These are phyloP conservation scores for Misgurnus anguillicaudatus DNA, from an alignment of 2,113 vertebrate species.

Conservation along the genomic window DNA sequence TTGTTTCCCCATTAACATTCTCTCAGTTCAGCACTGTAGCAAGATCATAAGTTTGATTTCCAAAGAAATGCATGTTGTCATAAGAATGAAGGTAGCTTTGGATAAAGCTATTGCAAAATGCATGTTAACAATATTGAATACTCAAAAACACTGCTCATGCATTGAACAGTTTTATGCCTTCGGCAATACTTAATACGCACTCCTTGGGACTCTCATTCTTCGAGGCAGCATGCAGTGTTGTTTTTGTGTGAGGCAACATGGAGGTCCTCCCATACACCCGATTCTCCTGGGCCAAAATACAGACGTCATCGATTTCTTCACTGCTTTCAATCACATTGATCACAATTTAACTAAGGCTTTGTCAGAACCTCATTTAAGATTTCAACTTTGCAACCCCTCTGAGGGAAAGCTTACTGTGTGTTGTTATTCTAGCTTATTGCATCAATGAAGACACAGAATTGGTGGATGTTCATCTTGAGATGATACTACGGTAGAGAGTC, in stretches of 20 bases:
- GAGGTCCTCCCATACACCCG: not conserved
- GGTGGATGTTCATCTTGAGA: not conserved
- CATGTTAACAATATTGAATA: not conserved
- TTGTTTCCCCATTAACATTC: not conserved
- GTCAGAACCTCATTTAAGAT: slow-evolving; percentile 12
- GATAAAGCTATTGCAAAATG: not conserved
- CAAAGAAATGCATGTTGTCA: too few species aligned
- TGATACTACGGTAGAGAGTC: not conserved
- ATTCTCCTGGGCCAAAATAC: slow-evolving; percentile 4
- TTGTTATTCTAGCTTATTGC: slow-evolving; percentile 22
- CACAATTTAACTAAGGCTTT: not conserved
- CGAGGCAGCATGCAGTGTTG: slow-evolving; percentile 20
- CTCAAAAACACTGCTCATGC: not conserved
- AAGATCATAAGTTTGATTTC: too few species aligned
- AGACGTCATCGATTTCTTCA: slow-evolving; percentile 26
- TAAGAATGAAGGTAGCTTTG: too few species aligned
- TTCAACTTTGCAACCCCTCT: not conserved
- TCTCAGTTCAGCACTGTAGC: too few species aligned
- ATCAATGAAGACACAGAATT: not conserved
- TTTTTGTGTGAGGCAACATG: slow-evolving; percentile 23
- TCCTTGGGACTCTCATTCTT: slow-evolving; percentile 15
- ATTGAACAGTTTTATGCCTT: too few species aligned
- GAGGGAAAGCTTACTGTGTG: slow-evolving; percentile 1
- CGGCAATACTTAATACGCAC: slow-evolving; percentile 28
- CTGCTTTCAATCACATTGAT: slow-evolving; percentile 35